Conservation (phyloP, 2,888 invertebrate genomes). For the Pseudoips prasinana region DNA sequence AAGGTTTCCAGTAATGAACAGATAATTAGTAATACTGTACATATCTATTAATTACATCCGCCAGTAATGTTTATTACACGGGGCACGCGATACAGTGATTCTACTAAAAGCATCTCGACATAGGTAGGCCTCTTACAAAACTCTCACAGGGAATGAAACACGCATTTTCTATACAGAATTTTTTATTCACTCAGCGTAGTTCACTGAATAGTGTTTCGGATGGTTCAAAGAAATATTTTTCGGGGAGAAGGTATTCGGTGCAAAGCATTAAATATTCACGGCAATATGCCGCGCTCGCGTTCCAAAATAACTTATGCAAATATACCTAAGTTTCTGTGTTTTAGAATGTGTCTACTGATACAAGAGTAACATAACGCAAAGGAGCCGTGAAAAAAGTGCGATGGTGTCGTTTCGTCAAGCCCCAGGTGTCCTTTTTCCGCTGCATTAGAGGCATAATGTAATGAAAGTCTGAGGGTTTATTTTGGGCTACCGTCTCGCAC, state of each 20-base stretch:
- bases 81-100: conserved; percentile 71
- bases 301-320: conserved; percentile 63
- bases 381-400: conserved; percentile 33
- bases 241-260: conserved; percentile 35
- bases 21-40: conserved; percentile 47
- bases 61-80: conserved; percentile 52
- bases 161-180: conserved; percentile 49
- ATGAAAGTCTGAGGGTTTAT: conserved; percentile 37
- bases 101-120: conserved; percentile 64
- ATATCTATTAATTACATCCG: conserved; percentile 52
- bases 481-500: conserved; percentile 10
- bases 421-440: conserved; percentile 54
- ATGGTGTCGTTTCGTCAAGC: conserved; percentile 34
- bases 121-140: conserved; percentile 44
- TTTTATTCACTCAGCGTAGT: conserved; percentile 59
- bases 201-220: conserved; percentile 55
- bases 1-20: conserved; percentile 43
- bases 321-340: conserved; percentile 45
- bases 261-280: conserved; percentile 58
- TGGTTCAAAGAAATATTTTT: conserved; percentile 61
- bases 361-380: conserved; percentile 27
- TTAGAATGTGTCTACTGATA: conserved; percentile 42
- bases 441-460: conserved; percentile 42
- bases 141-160: conserved; percentile 40
- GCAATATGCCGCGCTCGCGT: conserved; percentile 52